Base-by-base conservation (phyloP, 2,113 vertebrate genomes). In the Carassius gibelio region DNA sequence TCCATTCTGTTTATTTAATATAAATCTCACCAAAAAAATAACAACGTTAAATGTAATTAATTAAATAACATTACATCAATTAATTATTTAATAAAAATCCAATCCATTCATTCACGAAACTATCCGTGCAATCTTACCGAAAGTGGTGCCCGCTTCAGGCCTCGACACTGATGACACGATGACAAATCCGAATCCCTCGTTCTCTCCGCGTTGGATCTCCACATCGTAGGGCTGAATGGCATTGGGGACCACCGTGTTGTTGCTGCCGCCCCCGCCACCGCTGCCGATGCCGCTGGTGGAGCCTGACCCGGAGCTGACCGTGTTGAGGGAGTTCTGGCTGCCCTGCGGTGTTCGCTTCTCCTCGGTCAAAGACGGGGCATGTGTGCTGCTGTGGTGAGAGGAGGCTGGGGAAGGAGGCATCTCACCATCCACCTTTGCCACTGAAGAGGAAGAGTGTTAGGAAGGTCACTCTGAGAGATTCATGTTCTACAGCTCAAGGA, bases 271-370 rank as follows among this genome's bases (percentile, higher is more conserved):
- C 0, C 94, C 95, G 0, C 89, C 89, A 0, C 98, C 96, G 52
- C 97, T 97, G 0, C 94, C 94, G 4, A 98, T 97, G 88, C 97
- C 96, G 0, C 96, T 96, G 89, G 96, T 96, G 93, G 96, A 96
- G 88, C 98, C 98, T 0, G 98, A 99, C 92, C 98, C 97, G 0
- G 98, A 99, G 94, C 98, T 99, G 88, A 99, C 97, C 0, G 98
- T 99, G 91, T 98, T 99, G 61, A 99, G 94, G 1, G 98, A 99
- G 91, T 99, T 99, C 94, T 99, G 98, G 94, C 98, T 99, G 91
- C 98, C 98, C 93, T 98, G 97, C 0, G 96, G 97, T 0, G 97
- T 98, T 57, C 96, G 97, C 90, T 98, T 99, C 90, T 97, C 98
- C 90, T 99, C 98, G 0, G 96, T 96, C 92, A 99, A 95, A 0